A percentile compares a stretch with the other conserved stretches of the same genome.
Conservation (phyloP, 2,888 invertebrate genomes). For the Theretra japonica region DNA sequence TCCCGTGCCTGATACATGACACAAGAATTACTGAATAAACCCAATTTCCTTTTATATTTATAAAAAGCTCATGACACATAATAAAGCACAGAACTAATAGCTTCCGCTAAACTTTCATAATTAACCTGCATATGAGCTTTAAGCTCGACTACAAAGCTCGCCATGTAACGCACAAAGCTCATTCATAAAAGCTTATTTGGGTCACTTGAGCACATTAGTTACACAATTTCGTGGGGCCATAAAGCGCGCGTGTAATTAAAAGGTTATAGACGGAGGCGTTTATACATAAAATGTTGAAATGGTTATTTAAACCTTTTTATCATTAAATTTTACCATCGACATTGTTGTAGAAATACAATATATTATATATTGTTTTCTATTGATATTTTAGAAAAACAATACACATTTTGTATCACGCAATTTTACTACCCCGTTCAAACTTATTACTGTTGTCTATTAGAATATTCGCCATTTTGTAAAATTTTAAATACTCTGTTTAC, state of each 20-base stretch:
- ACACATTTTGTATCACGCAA: too few species aligned
- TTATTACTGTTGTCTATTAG: too few species aligned
- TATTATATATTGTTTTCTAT: too few species aligned
- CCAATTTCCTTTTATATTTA: too few species aligned
- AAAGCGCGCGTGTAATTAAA: neutral
- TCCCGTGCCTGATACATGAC: neutral
- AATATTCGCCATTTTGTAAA: too few species aligned
- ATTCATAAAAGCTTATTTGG: conserved; percentile 24
- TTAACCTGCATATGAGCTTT: conserved; percentile 20
- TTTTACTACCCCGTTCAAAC: too few species aligned
- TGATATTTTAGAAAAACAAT: too few species aligned
- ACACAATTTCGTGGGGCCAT: conserved; percentile 18
- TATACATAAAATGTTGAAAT: neutral
- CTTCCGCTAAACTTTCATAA: conserved; percentile 4
- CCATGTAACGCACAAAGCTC: conserved; percentile 17
- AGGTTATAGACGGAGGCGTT: neutral
- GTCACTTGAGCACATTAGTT: conserved; percentile 26
- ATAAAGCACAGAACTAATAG: neutral
- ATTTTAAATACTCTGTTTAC: too few species aligned
- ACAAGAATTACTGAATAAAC: neutral
- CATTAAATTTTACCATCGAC: too few species aligned
- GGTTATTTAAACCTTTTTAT: neutral
- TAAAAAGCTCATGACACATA: neutral
- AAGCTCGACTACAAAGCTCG: conserved; percentile 15
- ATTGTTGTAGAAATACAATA: too few species aligned